Evolutionary conservation across 2,888 invertebrate species (phyloP), one percentile per base, ranked within the genome.

Genomic region (Vannuccia rotundouncinata): DNA sequence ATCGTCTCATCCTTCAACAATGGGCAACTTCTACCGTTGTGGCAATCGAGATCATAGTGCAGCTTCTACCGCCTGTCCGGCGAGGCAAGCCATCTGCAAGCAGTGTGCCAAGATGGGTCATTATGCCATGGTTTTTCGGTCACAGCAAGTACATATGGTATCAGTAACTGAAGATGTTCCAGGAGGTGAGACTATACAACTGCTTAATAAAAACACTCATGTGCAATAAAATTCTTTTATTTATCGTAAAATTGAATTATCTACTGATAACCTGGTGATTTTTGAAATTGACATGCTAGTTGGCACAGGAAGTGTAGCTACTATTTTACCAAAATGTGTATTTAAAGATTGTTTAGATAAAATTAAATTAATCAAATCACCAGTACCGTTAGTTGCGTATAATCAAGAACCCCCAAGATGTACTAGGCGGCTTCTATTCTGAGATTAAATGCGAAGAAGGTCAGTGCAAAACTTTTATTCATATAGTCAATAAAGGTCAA

Each of bases 381-480:
- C 66, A 66, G 66, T 66, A n/a, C 66, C 66, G 17, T 22, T 66
- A 66, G 66, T 66, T 66, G 66, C 66, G 66, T 66, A 66, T 66
- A 66, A 66, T 22, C 66, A 66, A 22, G 66, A 66, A 22, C 66
- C 66, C 66, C 66, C n/a, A 22, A 66, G 25, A 66, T 2, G 66
- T 66, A 66, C 2, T 66, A 66, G 66, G 66, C 66, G 66, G 66
- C 10, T 66, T 66, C 25, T 66, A n/a, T 66, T 17, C 66, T 5
- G 66, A 66, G 2, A 66, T 66, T n/a, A 66, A 66, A 66, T 66
- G 66, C 66, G 66, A 66, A n/a, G 66, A 66, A n/a, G 66, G 10
- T 66, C 10, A 66, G 25, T 66, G 66, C 25, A 66, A 66, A 66
- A 66, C 25, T 5, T 66, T n/a, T 66, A 66, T 66, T 66, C 66